These are phyloP conservation scores for Hecatera dysodea DNA, from an alignment of 2,888 invertebrate genomes.

Conservation along the genomic window DNA sequence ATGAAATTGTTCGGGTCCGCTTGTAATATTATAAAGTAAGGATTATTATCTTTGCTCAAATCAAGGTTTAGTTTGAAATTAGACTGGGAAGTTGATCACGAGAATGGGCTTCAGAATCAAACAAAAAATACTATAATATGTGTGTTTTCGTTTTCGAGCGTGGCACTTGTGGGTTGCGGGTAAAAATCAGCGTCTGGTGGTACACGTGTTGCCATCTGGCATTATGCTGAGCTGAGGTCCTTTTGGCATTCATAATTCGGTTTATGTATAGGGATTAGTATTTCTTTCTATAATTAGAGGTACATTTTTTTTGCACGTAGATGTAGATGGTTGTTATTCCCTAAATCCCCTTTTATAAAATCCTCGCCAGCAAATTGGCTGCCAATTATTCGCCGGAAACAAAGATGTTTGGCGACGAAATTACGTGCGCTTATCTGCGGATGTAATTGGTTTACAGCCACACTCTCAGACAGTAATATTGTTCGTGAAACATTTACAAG, in stretches of 20 bases:
- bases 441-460: conserved; percentile 3
- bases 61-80: neutral
- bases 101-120: neutral
- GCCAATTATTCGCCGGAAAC: conserved; percentile 21
- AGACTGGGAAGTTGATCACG: neutral
- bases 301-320: neutral
- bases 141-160: too few relatives aligned
- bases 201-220: too few relatives aligned
- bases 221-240: too few relatives aligned
- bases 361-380: conserved; percentile 3
- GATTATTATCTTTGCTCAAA: too few relatives aligned
- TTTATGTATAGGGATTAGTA: too few relatives aligned
- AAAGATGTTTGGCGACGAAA: conserved; percentile 3
- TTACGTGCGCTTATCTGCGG: conserved; percentile 5
- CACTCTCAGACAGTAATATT: neutral
- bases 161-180: too few relatives aligned
- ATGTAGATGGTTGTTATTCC: neutral
- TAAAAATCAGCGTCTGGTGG: too few relatives aligned
- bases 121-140: neutral
- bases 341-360: neutral
- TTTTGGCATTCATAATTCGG: too few relatives aligned
- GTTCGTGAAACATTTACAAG: neutral
- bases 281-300: too few relatives aligned
- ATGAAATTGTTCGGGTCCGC: too few relatives aligned
- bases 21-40: too few relatives aligned